These are phyloP conservation scores for Thalassaphorura encarpata DNA, from an alignment of 1,140 invertebrate genomes.

Conservation along the genomic window DNA sequence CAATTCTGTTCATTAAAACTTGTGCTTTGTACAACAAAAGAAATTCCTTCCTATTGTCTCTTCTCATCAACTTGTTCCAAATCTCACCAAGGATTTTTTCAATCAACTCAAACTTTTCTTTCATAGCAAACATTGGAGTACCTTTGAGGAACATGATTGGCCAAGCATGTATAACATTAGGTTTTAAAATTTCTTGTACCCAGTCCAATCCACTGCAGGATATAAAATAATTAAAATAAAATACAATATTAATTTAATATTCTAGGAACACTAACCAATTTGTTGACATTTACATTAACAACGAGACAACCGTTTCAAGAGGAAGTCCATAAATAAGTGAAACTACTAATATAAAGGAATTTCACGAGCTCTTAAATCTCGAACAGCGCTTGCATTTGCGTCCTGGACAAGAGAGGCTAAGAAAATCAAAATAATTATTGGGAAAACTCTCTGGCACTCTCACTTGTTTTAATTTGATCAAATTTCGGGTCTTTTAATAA, in stretches of 20 bases:
- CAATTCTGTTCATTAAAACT: slow-evolving; percentile 3
- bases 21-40: slow-evolving; percentile 7
- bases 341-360: slow-evolving; percentile 13
- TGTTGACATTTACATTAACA: not conserved
- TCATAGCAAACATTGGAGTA: slow-evolving; percentile 3
- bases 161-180: slow-evolving; percentile 1
- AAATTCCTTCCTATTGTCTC: not conserved
- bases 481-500: no score
- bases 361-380: not conserved
- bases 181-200: slow-evolving; percentile 5
- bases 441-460: no score
- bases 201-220: no score
- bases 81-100: slow-evolving; percentile 9
- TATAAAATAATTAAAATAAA: no score
- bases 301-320: slow-evolving; percentile 2
- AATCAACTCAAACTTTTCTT: not conserved
- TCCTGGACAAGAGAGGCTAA: no score
- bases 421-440: no score
- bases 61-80: slow-evolving; percentile 7
- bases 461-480: no score
- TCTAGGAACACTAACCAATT: no score
- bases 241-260: no score
- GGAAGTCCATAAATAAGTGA: slow-evolving; percentile 11
- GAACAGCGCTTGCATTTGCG: not conserved
- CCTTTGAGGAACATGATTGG: slow-evolving; percentile 12